phyloP scores from a whole-genome alignment of 2,888 invertebrate species.

The Drosophila tripunctata region DNA sequence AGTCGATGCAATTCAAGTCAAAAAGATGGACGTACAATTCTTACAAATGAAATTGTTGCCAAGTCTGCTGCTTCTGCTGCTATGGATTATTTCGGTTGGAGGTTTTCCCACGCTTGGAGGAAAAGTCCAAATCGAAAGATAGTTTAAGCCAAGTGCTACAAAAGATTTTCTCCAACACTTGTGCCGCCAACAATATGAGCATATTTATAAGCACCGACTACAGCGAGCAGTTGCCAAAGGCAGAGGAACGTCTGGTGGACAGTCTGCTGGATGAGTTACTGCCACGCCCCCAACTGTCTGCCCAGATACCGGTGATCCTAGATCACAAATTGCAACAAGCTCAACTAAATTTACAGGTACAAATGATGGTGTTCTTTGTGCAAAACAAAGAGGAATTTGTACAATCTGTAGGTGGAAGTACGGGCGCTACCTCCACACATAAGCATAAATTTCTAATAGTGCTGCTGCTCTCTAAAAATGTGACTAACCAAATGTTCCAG shows the following conservation, averaged over 20 bases:
- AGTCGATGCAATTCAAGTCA: background rate
- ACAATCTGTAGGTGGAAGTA: background rate
- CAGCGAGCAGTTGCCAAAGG: background rate
- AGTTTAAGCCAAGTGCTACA: conserved; percentile 12
- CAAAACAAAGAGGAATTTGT: conserved; percentile 24
- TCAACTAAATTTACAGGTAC: background rate
- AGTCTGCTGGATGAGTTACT: conserved; percentile 11
- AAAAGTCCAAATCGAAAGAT: background rate
- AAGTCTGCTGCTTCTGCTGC: background rate
- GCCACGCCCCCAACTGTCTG: background rate
- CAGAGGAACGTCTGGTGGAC: conserved; percentile 13
- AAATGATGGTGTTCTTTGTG: conserved; percentile 47
- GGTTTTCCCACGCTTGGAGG: too few species aligned
- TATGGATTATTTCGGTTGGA: background rate
- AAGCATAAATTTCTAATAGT: conserved; percentile 41
- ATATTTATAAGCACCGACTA: conserved; percentile 34
- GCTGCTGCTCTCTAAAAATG: too few species aligned
- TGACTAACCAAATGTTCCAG: too few species aligned
- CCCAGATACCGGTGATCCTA: conserved; percentile 35
- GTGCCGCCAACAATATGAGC: conserved; percentile 28
- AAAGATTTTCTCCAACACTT: conserved; percentile 15
- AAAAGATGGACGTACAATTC: background rate
- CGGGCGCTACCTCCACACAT: background rate
- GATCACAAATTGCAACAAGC: conserved; percentile 3
- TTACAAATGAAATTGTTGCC: background rate